These are phyloP conservation scores for Falco columbarius DNA, from an alignment of 2,797 vertebrate species.

Conservation along the genomic window DNA sequence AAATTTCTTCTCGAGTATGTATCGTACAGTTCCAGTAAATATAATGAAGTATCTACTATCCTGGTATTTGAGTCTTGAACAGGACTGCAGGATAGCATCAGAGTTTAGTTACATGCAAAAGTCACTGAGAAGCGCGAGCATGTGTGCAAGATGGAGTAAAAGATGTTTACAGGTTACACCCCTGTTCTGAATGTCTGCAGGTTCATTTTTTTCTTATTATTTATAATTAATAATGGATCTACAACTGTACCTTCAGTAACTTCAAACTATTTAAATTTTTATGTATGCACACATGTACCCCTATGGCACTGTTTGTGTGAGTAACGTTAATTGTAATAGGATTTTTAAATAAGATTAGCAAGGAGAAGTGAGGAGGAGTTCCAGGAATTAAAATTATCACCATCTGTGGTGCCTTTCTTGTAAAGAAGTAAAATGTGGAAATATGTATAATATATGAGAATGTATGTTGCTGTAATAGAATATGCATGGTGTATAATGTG, in stretches of 20 bases:
- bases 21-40: neutral
- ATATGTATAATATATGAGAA: neutral
- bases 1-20: neutral
- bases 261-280: neutral
- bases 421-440: neutral
- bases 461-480: neutral
- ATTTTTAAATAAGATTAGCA: neutral
- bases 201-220: neutral
- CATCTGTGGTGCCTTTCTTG: neutral
- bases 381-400: neutral
- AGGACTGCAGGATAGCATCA: neutral
- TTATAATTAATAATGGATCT: neutral
- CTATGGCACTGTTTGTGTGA: neutral
- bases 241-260: conserved; percentile 12
- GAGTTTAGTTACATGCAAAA: neutral
- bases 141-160: neutral
- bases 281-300: neutral
- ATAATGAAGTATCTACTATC: neutral
- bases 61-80: neutral
- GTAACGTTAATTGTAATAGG: neutral
- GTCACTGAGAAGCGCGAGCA: neutral
- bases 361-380: neutral
- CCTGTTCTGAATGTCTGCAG: neutral
- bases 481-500: neutral
- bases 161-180: neutral